Percentiles rank a stretch among this genome's conserved stretches.
These are phyloP conservation scores for Acanthacorydalis orientalis DNA, from an alignment of 2,888 invertebrate species.

Conservation along the genomic window DNA sequence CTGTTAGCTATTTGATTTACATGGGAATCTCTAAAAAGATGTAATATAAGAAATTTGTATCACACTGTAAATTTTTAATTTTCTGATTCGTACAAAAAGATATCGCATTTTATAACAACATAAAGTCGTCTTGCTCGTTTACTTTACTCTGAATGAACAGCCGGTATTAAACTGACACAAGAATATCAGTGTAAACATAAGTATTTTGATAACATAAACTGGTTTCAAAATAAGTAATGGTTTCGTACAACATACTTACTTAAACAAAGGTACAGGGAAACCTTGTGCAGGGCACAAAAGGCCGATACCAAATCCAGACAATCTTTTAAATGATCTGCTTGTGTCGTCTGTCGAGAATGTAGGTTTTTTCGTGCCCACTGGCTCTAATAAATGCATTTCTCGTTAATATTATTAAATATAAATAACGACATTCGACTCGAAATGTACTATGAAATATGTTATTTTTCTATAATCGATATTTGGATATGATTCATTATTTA, in stretches of 20 bases:
- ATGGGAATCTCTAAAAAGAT: no score
- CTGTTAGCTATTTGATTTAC: no score
- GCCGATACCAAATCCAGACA: constrained; percentile 26
- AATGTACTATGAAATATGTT: not conserved
- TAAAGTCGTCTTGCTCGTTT: no score
- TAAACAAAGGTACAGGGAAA: constrained; percentile 39
- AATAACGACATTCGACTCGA: not conserved
- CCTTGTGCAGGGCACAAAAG: constrained; percentile 56
- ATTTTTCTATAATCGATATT: not conserved
- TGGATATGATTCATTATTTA: not conserved
- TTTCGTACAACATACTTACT: constrained; percentile 24
- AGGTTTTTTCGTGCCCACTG: constrained; percentile 21
- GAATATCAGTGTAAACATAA: no score
- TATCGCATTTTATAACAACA: no score
- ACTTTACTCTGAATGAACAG: no score
- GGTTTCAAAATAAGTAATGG: no score
- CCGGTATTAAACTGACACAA: no score
- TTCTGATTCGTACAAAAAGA: no score
- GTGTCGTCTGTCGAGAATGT: constrained; percentile 19
- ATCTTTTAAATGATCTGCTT: constrained; percentile 19
- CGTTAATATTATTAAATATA: not conserved
- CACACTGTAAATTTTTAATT: no score
- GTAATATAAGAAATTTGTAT: no score
- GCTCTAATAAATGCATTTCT: constrained; percentile 16
- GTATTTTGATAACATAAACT: no score